phyloP scores from a whole-genome alignment of 92 coral and sea anemone species.

The Montipora capitata region DNA sequence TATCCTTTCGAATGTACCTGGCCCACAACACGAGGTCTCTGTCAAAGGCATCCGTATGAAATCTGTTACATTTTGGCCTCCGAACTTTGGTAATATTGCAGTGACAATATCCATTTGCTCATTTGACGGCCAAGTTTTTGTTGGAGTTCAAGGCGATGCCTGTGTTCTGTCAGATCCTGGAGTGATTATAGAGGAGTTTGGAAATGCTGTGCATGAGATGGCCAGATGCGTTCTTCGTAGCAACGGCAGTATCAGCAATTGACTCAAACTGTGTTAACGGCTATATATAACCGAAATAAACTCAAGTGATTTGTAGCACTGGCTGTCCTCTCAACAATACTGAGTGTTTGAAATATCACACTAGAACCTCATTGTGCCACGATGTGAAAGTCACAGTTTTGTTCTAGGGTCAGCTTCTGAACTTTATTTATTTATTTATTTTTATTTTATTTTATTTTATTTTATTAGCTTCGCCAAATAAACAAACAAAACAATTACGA shows the following conservation, averaged over 20 bases:
- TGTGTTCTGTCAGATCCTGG: slow-evolving; percentile 82
- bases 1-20: slow-evolving; percentile 96
- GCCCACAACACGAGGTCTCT: slow-evolving; percentile 76
- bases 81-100: slow-evolving; percentile 87
- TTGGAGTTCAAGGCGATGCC: slow-evolving; percentile 88
- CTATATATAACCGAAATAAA: no score
- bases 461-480: no score
- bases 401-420: no score
- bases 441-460: no score
- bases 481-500: no score
- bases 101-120: slow-evolving; percentile 85
- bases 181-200: slow-evolving; percentile 78
- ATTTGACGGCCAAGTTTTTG: slow-evolving; percentile 85
- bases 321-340: no score
- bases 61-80: slow-evolving; percentile 87
- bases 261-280: neutral
- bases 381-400: no score
- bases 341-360: no score
- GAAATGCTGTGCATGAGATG: slow-evolving; percentile 73
- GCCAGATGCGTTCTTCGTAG: slow-evolving; percentile 37
- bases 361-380: no score
- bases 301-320: no score
- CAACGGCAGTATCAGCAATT: neutral
- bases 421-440: no score
- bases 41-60: slow-evolving; percentile 72